phyloP scores from a whole-genome alignment of 2,113 vertebrate genomes.

The Australoheros scitulus region DNA sequence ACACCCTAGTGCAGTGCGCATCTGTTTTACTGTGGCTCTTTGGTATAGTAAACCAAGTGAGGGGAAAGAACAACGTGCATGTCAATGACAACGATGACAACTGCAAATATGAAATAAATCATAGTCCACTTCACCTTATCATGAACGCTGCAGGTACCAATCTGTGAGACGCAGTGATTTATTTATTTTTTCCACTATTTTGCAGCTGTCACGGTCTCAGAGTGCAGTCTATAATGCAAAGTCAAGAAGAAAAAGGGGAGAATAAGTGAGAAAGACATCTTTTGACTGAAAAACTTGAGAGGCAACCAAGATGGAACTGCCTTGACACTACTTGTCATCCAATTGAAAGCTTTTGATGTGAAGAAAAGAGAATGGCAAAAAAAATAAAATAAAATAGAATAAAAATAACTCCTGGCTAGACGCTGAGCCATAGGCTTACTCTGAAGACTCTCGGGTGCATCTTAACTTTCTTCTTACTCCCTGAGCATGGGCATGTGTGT shows the following conservation, averaged over 20 bases:
- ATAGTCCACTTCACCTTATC: conserved; percentile 29
- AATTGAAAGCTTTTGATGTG: conserved; percentile 59
- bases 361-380: conserved; percentile 40
- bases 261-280: background rate
- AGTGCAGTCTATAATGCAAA: conserved; percentile 22
- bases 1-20: conserved; percentile 2
- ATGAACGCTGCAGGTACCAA: conserved; percentile 12
- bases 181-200: background rate
- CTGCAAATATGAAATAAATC: conserved; percentile 43
- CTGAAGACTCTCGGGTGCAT: conserved; percentile 36
- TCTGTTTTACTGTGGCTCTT: conserved; percentile 17
- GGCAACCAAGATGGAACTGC: conserved; percentile 33
- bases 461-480: background rate
- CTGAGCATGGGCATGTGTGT: background rate
- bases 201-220: conserved; percentile 38
- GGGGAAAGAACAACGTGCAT: conserved; percentile 8
- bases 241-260: background rate
- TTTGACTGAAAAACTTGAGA: conserved; percentile 52
- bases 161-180: conserved; percentile 35
- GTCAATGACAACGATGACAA: conserved; percentile 23
- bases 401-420: conserved; percentile 36
- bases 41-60: conserved; percentile 17
- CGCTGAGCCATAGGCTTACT: conserved; percentile 30
- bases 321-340: conserved; percentile 57
- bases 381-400: conserved; percentile 22